Evolutionary conservation across 23 tunicate genomes (phyloP).

Genomic region (Styela plicata): DNA sequence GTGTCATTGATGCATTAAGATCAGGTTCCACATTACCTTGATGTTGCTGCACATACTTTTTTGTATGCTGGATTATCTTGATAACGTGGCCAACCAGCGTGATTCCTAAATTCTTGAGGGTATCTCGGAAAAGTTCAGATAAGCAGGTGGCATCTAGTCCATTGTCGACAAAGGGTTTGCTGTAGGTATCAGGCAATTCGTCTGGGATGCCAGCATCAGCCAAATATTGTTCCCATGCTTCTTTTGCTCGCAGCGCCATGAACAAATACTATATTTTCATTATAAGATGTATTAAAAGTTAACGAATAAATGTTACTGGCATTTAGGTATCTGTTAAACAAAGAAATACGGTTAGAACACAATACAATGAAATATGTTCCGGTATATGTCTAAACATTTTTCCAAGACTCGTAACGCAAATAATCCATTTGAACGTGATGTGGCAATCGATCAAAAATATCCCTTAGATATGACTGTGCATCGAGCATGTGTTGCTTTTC

Average conservation of each 20-base stretch:
- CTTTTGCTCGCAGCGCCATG: background rate
- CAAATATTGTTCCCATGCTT: background rate
- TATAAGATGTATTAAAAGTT: background rate
- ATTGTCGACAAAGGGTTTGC: background rate
- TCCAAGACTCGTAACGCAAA: no score
- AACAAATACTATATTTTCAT: background rate
- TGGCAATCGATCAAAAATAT: no score
- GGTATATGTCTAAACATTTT: background rate
- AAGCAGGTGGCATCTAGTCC: background rate
- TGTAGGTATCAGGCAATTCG: background rate
- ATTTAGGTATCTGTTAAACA: background rate
- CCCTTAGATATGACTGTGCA: no score
- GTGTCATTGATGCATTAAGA: background rate
- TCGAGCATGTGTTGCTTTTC: no score
- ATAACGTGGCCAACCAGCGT: background rate
- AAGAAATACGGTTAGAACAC: background rate
- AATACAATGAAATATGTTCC: background rate
- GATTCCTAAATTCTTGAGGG: background rate
- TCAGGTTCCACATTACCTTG: background rate
- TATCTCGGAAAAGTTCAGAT: background rate
- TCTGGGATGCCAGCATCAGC: background rate
- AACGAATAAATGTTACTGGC: background rate
- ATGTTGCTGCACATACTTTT: background rate
- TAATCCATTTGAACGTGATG: no score
- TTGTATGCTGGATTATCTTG: background rate